Evolutionary conservation across 1,140 invertebrate species (phyloP), one percentile per base, ranked within the genome.

Genomic region (Saccostrea cuccullata): DNA sequence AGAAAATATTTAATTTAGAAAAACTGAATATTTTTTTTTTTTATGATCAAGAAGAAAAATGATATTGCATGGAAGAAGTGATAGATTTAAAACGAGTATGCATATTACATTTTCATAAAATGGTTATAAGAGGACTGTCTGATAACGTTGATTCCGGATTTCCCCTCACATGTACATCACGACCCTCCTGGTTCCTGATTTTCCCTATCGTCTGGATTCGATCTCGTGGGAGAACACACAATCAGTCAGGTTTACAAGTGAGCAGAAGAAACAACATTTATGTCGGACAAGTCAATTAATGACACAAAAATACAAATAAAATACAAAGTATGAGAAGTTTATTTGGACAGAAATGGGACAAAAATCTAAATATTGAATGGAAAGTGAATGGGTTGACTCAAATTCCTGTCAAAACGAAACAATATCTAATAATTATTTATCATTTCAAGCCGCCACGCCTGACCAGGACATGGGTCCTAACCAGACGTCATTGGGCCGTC

Each of bases 291-390:
- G 26, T 13, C 70, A 26, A 77, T 77, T 77, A 77, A 77, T 77
- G 70, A 77, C 70, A 77, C 26, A 77, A 15, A 36, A 17, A 15
- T 77, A 77, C 23, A 77, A 26, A 30, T 36, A 36, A 77, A 77
- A 77, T 36, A 13, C 26, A 36, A 15, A 77, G 23, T 6, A 12
- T 36, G 70, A 64, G 0, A 30, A 15, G 70, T 77, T 36, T 30
- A 77, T 15, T 77, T 36, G 12, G 70, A 36, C 70, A 30, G 30
- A 4, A 30, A 77, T 77, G 23, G 12, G 26, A 26, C 70, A 77
- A 77, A 77, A 77, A 77, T 77, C 70, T 77, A 77, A 77, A 77
- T 77, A 77, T 77, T 77, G 70, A 77, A 77, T 77, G 70, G 13
- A 67, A 77, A 77, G 70, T 77, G 70, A 77, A 77, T 77, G 70